Percentiles rank a stretch among this genome's conserved stretches.
These are phyloP conservation scores for Sarcophaga rosellei DNA, from an alignment of 2,888 invertebrate species.

Conservation along the genomic window DNA sequence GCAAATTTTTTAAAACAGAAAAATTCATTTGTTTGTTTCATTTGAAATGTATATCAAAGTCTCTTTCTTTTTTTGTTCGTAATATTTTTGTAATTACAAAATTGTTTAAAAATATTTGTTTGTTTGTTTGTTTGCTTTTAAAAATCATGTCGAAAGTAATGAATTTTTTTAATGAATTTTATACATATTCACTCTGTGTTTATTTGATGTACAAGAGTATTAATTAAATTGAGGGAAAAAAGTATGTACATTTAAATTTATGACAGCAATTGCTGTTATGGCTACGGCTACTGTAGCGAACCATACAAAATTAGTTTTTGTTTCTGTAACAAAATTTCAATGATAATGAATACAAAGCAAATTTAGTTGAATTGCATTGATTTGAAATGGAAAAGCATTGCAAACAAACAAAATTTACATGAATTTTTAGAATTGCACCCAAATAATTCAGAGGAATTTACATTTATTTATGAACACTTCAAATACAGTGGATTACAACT, in stretches of 20 bases:
- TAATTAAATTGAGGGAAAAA: constrained; percentile 60
- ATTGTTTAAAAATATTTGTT: constrained; percentile 17
- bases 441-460: no score
- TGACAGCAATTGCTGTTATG: constrained; percentile 28
- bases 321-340: no score
- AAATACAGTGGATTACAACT: no score
- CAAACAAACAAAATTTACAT: no score
- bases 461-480: no score
- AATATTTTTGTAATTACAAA: constrained; percentile 39
- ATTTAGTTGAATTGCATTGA: no score
- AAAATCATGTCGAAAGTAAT: constrained; percentile 24
- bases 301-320: neutral
- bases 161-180: constrained; percentile 44
- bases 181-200: constrained; percentile 19
- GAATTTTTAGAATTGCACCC: no score
- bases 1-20: neutral
- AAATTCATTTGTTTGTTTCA: neutral
- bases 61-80: constrained; percentile 31
- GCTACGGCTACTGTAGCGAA: constrained; percentile 23
- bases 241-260: constrained; percentile 56
- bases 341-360: no score
- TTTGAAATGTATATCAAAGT: constrained; percentile 20
- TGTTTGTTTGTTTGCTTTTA: constrained; percentile 27
- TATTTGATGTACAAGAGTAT: constrained; percentile 53
- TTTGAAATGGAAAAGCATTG: no score